Conservation (phyloP, 1,140 invertebrate species). For the Calephelis nemesis region DNA sequence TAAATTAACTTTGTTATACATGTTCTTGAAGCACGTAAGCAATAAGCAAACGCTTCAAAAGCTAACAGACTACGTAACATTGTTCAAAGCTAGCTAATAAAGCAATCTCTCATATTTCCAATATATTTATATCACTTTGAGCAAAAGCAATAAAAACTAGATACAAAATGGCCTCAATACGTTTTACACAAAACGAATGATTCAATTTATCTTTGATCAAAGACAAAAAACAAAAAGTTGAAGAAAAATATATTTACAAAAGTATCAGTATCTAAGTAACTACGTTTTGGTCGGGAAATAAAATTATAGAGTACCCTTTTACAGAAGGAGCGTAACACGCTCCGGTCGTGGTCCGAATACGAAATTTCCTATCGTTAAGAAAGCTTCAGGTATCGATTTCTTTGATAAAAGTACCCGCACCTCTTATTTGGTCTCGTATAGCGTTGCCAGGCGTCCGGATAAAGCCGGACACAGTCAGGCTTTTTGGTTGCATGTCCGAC, state of each 20-base stretch:
- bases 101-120: too few species aligned
- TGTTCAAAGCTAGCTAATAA: too few species aligned
- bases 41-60: too few species aligned
- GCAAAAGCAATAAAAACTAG: too few species aligned
- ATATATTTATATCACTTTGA: too few species aligned
- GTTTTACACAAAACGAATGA: slow-evolving; percentile 18
- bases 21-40: too few species aligned
- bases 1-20: too few species aligned
- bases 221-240: slow-evolving; percentile 40
- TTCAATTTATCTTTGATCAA: slow-evolving; percentile 47
- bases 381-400: slow-evolving; percentile 58
- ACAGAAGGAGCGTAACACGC: slow-evolving; percentile 66
- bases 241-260: slow-evolving; percentile 53
- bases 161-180: background rate
- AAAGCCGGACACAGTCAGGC: too few species aligned
- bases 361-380: slow-evolving; percentile 43
- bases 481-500: too few species aligned
- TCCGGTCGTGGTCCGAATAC: slow-evolving; percentile 54
- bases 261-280: slow-evolving; percentile 68
- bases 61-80: too few species aligned
- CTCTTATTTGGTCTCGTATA: slow-evolving; percentile 1
- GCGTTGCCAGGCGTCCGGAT: too few species aligned
- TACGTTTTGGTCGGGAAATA: slow-evolving; percentile 74
- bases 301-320: slow-evolving; percentile 75
- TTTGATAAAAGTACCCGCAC: slow-evolving; percentile 27